Conservation (phyloP, 2,888 invertebrate genomes). For the Lymantria dispar region DNA sequence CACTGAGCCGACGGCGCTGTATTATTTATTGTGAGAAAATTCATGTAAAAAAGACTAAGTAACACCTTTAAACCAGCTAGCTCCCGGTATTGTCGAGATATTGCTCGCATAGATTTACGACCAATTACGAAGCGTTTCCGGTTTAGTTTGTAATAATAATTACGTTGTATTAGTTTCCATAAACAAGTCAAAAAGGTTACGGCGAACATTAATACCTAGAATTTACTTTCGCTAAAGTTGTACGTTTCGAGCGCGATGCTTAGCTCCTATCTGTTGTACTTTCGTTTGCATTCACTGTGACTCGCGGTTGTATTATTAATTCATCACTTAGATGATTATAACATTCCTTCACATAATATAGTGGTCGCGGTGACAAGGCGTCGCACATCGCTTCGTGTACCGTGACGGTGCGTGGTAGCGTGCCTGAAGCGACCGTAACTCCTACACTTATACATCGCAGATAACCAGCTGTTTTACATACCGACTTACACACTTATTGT, state of each 20-base stretch:
- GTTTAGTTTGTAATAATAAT: slow-evolving; percentile 25
- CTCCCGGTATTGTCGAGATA: slow-evolving; percentile 48
- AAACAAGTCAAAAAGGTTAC: slow-evolving; percentile 9
- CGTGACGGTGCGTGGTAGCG: neutral
- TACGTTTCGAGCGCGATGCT: slow-evolving; percentile 15
- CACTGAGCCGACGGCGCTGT: slow-evolving; percentile 11
- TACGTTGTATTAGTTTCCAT: slow-evolving; percentile 13
- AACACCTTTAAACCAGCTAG: slow-evolving; percentile 46
- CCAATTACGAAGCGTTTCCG: slow-evolving; percentile 27
- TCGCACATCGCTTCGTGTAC: neutral
- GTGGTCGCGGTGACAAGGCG: slow-evolving; percentile 11
- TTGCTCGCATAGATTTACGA: slow-evolving; percentile 23
- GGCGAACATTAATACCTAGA: slow-evolving; percentile 7
- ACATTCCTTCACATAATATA: slow-evolving; percentile 41
- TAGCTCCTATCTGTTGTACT: slow-evolving; percentile 37
- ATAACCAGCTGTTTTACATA: neutral
- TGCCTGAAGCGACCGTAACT: neutral
- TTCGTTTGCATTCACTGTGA: slow-evolving; percentile 49
- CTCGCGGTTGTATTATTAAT: slow-evolving; percentile 43
- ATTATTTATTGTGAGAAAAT: slow-evolving; percentile 45
- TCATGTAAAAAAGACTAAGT: slow-evolving; percentile 37
- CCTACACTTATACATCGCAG: slow-evolving; percentile 1
- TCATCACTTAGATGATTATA: slow-evolving; percentile 39
- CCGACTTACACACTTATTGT: slow-evolving; percentile 30
- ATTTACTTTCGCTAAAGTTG: slow-evolving; percentile 26